phyloP scores from a whole-genome alignment of 2,888 invertebrate species.

The Nowickia ferox region DNA sequence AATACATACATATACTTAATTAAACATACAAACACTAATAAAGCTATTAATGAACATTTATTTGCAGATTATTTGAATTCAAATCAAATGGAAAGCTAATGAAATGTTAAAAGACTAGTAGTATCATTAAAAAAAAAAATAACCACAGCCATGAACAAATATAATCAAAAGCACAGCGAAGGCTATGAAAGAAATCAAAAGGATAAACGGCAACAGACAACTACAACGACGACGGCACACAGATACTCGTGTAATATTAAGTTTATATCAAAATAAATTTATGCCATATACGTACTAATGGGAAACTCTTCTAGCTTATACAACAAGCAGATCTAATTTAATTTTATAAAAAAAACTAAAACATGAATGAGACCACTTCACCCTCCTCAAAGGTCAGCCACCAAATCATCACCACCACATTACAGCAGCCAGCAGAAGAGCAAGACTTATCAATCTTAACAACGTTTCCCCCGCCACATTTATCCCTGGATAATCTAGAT shows the following conservation, averaged over 20 bases:
- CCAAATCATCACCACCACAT: conserved; percentile 13
- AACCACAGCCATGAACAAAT: background rate
- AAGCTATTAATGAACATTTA: conserved; percentile 40
- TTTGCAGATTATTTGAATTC: conserved; percentile 44
- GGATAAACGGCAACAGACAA: background rate
- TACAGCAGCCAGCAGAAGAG: conserved; percentile 43
- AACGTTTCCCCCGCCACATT: conserved; percentile 51
- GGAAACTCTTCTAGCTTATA: conserved; percentile 3
- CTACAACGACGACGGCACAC: conserved; percentile 24
- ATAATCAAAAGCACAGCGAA: conserved; percentile 9
- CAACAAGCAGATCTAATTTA: background rate
- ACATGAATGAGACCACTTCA: conserved; percentile 70
- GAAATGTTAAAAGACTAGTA: background rate
- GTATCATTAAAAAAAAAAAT: background rate
- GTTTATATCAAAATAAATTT: conserved; percentile 25
- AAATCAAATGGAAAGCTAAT: background rate
- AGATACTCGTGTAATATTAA: conserved; percentile 13
- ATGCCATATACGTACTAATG: conserved; percentile 6
- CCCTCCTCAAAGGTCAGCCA: conserved; percentile 22
- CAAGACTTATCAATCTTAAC: conserved; percentile 44
- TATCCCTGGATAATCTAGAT: conserved; percentile 76
- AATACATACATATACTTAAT: background rate
- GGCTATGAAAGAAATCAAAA: conserved; percentile 15
- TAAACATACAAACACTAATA: background rate
- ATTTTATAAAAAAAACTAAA: conserved; percentile 20